A percentile compares a stretch with the other conserved stretches of the same genome.
These are phyloP conservation scores for Ips nitidus DNA, from an alignment of 1,140 invertebrate genomes.

Conservation along the genomic window DNA sequence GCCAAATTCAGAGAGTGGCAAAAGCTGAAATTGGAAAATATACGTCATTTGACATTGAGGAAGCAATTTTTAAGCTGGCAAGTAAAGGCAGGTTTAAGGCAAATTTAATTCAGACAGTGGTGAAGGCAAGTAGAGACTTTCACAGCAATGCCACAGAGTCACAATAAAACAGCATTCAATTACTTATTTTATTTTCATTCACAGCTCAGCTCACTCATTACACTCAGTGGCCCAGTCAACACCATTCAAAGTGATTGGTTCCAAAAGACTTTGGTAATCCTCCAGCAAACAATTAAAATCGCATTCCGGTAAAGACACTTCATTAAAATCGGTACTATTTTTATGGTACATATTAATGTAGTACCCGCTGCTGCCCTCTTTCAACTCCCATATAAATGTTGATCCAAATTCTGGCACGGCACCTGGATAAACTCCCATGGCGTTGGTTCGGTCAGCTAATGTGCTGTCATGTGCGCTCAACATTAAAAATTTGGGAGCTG, in stretches of 20 bases:
- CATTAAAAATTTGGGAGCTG: constrained; percentile 48
- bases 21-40: no score
- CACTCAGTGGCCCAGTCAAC: constrained; percentile 37
- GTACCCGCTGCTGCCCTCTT: constrained; percentile 41
- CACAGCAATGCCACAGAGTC: no score
- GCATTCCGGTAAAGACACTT: constrained; percentile 62
- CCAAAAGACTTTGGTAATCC: constrained; percentile 53
- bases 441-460: constrained; percentile 70
- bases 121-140: not conserved
- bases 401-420: constrained; percentile 73
- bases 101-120: not conserved
- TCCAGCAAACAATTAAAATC: constrained; percentile 58
- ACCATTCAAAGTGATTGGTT: constrained; percentile 30
- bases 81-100: no score
- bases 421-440: constrained; percentile 69
- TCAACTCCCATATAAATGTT: constrained; percentile 71
- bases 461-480: constrained; percentile 72
- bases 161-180: no score
- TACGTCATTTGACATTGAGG: no score
- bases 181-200: not conserved
- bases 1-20: no score
- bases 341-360: constrained; percentile 61
- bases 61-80: no score
- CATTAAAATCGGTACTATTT: constrained; percentile 57
- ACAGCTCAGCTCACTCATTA: not conserved